Conservation (phyloP, 2,113 vertebrate genomes). For the Galemys pyrenaicus region DNA sequence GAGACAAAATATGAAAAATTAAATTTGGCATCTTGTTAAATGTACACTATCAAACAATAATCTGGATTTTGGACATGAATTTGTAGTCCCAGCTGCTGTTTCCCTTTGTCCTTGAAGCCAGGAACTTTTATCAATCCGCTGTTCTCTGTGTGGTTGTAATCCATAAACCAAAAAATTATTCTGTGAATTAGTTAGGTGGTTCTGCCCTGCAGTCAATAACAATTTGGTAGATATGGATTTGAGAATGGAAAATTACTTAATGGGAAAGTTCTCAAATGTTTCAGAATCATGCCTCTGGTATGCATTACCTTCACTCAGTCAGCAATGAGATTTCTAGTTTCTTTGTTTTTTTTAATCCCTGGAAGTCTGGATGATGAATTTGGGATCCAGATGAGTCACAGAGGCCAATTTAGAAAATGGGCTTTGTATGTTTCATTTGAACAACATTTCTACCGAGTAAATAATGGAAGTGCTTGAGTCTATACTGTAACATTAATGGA, state of each 20-base stretch:
- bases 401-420: not conserved
- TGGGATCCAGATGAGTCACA: not conserved
- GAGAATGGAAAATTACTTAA: slow-evolving; percentile 42
- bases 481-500: not conserved
- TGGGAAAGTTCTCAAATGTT: not conserved
- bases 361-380: slow-evolving; percentile 32
- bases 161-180: slow-evolving; percentile 5
- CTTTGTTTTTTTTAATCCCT: not conserved
- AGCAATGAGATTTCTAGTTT: not conserved
- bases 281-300: slow-evolving; percentile 42
- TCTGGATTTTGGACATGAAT: not conserved
- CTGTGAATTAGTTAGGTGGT: not conserved
- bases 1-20: not conserved
- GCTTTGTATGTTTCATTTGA: not conserved
- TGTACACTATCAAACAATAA: not conserved
- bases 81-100: not conserved
- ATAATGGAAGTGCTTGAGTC: not conserved
- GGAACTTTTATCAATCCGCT: not conserved
- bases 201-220: slow-evolving; percentile 27
- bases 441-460: not conserved
- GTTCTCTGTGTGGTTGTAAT: not conserved
- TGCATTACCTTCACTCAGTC: not conserved
- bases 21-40: not conserved
- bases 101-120: not conserved
- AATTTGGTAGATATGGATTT: slow-evolving; percentile 59